Percentiles rank a stretch among this genome's conserved stretches.
Evolutionary conservation across 2,888 invertebrate genomes (phyloP).

Genomic region (Torymus auratus): DNA sequence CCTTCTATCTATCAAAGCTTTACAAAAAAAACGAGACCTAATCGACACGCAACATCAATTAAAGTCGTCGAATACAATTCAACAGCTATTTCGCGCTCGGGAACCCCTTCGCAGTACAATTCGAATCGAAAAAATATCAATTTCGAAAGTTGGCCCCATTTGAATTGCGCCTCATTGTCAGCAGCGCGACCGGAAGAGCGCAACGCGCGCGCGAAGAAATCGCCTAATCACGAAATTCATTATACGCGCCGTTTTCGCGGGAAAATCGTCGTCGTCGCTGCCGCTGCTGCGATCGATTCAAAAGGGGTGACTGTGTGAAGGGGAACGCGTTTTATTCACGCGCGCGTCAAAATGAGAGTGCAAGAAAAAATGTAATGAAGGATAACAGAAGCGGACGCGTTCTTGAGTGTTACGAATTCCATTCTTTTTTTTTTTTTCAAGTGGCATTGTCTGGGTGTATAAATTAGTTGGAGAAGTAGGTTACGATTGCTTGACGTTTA

Average conservation of each 20-base stretch:
- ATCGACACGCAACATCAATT: not conserved
- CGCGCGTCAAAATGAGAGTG: slow-evolving; percentile 22
- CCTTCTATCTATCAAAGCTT: too few relatives aligned
- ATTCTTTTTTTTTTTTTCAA: too few relatives aligned
- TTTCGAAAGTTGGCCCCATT: slow-evolving; percentile 18
- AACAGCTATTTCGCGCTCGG: not conserved
- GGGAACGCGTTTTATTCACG: slow-evolving; percentile 2
- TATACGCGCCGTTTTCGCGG: slow-evolving; percentile 56
- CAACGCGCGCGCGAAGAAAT: slow-evolving; percentile 59
- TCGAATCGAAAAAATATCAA: slow-evolving; percentile 30
- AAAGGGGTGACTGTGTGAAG: slow-evolving; percentile 17
- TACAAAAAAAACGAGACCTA: not conserved
- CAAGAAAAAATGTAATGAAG: slow-evolving; percentile 10
- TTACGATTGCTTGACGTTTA: too few relatives aligned
- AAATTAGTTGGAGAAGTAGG: too few relatives aligned
- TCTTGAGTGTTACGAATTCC: too few relatives aligned
- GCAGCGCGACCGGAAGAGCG: slow-evolving; percentile 14
- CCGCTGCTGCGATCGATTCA: not conserved
- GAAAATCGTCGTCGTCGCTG: slow-evolving; percentile 34
- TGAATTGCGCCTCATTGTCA: slow-evolving; percentile 20
- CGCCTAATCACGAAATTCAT: slow-evolving; percentile 71
- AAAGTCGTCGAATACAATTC: not conserved
- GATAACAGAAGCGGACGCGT: too few relatives aligned
- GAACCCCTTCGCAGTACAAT: slow-evolving; percentile 16
- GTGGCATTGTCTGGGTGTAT: too few relatives aligned